Percentiles rank a stretch among this genome's conserved stretches.
These are phyloP conservation scores for Grus americana DNA, from an alignment of 2,113 vertebrate species.

Conservation along the genomic window DNA sequence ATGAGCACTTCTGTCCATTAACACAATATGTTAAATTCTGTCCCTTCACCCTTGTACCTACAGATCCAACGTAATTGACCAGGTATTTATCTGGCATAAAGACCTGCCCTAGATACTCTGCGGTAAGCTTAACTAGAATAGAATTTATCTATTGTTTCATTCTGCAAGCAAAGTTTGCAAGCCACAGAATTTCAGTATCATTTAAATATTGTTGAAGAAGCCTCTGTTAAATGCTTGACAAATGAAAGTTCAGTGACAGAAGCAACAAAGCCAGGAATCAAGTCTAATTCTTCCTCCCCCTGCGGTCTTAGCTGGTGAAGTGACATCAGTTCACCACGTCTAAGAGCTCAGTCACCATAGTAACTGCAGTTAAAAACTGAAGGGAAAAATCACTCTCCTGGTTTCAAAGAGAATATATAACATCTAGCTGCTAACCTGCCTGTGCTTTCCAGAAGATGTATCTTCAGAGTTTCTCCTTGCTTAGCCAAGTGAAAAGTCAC, in stretches of 20 bases:
- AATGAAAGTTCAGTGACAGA: constrained; percentile 21
- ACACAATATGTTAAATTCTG: neutral
- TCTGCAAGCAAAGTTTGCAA: neutral
- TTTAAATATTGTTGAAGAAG: constrained; percentile 2
- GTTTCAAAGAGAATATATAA: constrained; percentile 45
- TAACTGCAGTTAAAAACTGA: constrained; percentile 74
- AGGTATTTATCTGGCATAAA: neutral
- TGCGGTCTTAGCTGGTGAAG: constrained; percentile 57
- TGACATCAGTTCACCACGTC: constrained; percentile 67
- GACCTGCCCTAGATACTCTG: neutral
- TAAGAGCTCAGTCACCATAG: constrained; percentile 76
- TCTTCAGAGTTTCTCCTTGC: neutral
- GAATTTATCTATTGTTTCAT: neutral
- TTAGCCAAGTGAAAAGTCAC: neutral
- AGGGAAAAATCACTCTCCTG: constrained; percentile 67
- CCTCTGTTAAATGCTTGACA: neutral
- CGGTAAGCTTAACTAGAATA: neutral
- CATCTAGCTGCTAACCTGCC: neutral
- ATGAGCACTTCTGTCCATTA: neutral
- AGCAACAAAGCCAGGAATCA: constrained; percentile 46
- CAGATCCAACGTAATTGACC: neutral
- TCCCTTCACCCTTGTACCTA: neutral
- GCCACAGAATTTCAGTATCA: neutral
- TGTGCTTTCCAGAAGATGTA: neutral
- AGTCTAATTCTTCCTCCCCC: constrained; percentile 66